Conservation (phyloP, 2,113 vertebrate species). For the Trochalopteron elliotii region DNA sequence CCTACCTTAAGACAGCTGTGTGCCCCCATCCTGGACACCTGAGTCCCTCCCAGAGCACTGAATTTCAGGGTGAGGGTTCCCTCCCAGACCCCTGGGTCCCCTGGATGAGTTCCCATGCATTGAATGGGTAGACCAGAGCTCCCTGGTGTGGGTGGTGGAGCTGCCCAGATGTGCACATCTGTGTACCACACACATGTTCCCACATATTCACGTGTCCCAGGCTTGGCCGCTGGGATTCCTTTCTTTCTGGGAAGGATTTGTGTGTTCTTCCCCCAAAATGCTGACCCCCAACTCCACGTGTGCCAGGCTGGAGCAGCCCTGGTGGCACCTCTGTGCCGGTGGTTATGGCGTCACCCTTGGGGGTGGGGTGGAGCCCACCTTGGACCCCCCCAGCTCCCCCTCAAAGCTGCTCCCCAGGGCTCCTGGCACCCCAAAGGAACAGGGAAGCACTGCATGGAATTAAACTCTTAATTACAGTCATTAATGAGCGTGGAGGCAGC, state of each 20-base stretch:
- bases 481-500: constrained; percentile 36
- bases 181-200: background rate
- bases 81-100: background rate
- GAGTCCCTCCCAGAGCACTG: background rate
- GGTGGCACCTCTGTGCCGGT: background rate
- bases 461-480: constrained; percentile 46
- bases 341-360: background rate
- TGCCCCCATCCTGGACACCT: background rate
- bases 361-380: fast-evolving
- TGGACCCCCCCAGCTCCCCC: background rate
- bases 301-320: background rate
- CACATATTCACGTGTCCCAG: fast-evolving
- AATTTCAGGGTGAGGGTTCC: background rate
- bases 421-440: background rate
- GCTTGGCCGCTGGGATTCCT: fast-evolving
- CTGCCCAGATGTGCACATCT: background rate
- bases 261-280: background rate
- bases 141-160: background rate
- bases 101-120: background rate
- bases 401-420: background rate
- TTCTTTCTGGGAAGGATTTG: too few relatives aligned
- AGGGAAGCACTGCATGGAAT: background rate
- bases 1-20: fast-evolving
- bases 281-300: fast-evolving
- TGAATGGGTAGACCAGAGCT: background rate